A percentile compares a stretch with the other conserved stretches of the same genome.
These are phyloP conservation scores for Pyxicephalus adspersus DNA, from an alignment of 2,113 vertebrate genomes.

Conservation along the genomic window DNA sequence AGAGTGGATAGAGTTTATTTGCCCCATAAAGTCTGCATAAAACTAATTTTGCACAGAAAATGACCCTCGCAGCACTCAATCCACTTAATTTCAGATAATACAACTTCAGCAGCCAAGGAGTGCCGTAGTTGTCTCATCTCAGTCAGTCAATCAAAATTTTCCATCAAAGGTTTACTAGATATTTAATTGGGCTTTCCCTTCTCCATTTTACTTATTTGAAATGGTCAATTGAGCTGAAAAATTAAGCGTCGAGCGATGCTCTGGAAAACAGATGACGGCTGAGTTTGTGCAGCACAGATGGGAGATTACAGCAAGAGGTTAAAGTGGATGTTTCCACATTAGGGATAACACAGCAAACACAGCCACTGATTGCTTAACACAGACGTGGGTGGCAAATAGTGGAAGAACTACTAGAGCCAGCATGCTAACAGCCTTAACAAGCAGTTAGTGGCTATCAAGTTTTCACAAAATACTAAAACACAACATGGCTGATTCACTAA, in stretches of 20 bases:
- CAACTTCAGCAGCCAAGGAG: neutral
- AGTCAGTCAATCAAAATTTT: conserved; percentile 36
- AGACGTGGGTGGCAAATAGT: too few species aligned
- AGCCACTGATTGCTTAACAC: conserved; percentile 66
- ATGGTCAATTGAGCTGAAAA: conserved; percentile 55
- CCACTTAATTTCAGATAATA: conserved; percentile 39
- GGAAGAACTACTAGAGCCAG: too few species aligned
- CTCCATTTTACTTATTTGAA: conserved; percentile 38
- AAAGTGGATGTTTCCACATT: conserved; percentile 68
- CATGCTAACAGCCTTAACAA: too few species aligned
- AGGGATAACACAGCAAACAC: conserved; percentile 70
- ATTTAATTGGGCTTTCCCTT: conserved; percentile 48
- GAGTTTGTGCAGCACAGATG: conserved; percentile 66
- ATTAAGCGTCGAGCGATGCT: conserved; percentile 63
- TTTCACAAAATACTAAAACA: too few species aligned
- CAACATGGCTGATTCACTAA: too few species aligned
- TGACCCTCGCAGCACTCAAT: conserved; percentile 9
- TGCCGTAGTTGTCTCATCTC: neutral
- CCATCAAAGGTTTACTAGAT: conserved; percentile 27
- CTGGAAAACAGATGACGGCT: conserved; percentile 60
- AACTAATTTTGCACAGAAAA: conserved; percentile 46
- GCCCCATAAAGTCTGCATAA: conserved; percentile 42
- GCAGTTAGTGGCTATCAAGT: too few species aligned
- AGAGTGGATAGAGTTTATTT: conserved; percentile 29
- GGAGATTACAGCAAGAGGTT: conserved; percentile 67